phyloP scores from a whole-genome alignment of 2,113 vertebrate species.

The Xenopus borealis region DNA sequence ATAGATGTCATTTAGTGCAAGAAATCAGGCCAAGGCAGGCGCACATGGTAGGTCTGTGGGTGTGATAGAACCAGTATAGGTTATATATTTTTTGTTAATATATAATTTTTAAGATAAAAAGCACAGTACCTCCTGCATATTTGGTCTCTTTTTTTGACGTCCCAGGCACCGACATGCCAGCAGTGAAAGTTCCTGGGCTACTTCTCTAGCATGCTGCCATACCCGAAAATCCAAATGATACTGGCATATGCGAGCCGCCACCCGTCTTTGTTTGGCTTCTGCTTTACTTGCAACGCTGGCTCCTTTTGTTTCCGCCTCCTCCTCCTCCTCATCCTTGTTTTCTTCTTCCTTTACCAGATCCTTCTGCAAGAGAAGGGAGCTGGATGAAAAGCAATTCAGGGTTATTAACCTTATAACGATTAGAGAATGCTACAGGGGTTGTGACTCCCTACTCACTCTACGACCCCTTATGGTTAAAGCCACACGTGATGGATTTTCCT shows the following conservation, averaged over 20 bases:
- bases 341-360: constrained; percentile 71
- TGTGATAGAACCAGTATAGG: too few relatives aligned
- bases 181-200: constrained; percentile 60
- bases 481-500: too few relatives aligned
- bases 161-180: constrained; percentile 75
- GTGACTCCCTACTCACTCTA: too few relatives aligned
- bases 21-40: too few relatives aligned
- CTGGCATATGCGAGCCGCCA: constrained; percentile 58
- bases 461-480: too few relatives aligned
- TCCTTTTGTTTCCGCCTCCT: constrained; percentile 15
- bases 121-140: constrained; percentile 70
- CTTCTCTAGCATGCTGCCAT: constrained; percentile 47
- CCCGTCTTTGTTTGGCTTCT: constrained; percentile 37
- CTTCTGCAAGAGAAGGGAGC: constrained; percentile 62
- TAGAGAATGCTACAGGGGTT: too few relatives aligned
- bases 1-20: too few relatives aligned
- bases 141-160: constrained; percentile 69
- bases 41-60: too few relatives aligned
- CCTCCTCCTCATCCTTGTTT: constrained; percentile 37
- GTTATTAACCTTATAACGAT: too few relatives aligned
- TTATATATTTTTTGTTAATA: too few relatives aligned
- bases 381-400: neutral
- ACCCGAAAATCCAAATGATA: constrained; percentile 60
- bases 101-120: too few relatives aligned
- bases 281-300: neutral